phyloP scores from a whole-genome alignment of 2,888 invertebrate species.

The Dysmachus trigonus region DNA sequence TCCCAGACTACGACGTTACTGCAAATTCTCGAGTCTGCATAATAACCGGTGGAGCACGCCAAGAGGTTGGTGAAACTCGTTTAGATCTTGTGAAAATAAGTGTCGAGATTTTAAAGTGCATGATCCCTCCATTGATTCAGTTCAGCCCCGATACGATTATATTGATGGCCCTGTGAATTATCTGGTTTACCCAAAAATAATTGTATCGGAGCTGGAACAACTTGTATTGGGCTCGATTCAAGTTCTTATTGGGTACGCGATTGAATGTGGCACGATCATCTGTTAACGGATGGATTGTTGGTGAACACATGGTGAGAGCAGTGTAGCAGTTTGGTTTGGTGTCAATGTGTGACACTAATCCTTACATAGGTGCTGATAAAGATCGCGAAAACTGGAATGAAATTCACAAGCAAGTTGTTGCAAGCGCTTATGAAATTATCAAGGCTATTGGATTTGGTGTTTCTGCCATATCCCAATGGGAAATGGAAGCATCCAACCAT shows the following conservation, averaged over 20 bases:
- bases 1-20: conserved; percentile 76
- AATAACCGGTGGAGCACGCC: conserved; percentile 90
- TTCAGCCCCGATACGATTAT: conserved; percentile 88
- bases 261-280: conserved; percentile 83
- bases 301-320: conserved; percentile 93
- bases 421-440: conserved; percentile 89
- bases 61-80: conserved; percentile 89
- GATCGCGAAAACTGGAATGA: conserved; percentile 84
- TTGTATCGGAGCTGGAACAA: conserved; percentile 92
- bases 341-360: conserved; percentile 86
- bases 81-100: conserved; percentile 89
- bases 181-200: conserved; percentile 88
- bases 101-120: conserved; percentile 85
- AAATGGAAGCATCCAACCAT: too few relatives aligned
- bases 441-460: conserved; percentile 87
- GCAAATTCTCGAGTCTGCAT: conserved; percentile 86
- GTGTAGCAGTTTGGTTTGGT: conserved; percentile 93
- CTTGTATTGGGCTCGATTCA: conserved; percentile 90
- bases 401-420: conserved; percentile 82
- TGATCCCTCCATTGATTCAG: conserved; percentile 74
- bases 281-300: conserved; percentile 92
- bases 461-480: conserved; percentile 74
- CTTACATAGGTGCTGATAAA: conserved; percentile 73
- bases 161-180: conserved; percentile 91
- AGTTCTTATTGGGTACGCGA: conserved; percentile 85